A percentile compares a stretch with the other conserved stretches of the same genome.
phyloP scores from a whole-genome alignment of 2,888 invertebrate species.

The Dioctria linearis region DNA sequence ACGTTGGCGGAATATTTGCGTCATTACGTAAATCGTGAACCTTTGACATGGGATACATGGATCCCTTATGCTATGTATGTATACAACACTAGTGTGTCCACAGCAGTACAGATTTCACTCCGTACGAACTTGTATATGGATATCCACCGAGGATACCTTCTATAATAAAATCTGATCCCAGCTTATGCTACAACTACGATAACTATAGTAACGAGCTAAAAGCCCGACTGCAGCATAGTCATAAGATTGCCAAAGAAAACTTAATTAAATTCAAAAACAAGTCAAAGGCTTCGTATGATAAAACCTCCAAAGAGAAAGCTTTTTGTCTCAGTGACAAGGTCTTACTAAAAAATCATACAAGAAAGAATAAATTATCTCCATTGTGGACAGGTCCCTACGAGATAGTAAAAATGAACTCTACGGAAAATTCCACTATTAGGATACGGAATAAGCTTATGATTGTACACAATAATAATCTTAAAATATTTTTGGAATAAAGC shows the following conservation, averaged over 20 bases:
- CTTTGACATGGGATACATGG: slow-evolving; percentile 64
- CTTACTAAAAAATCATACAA: slow-evolving; percentile 46
- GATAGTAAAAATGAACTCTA: slow-evolving; percentile 38
- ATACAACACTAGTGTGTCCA: slow-evolving; percentile 63
- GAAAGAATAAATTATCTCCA: slow-evolving; percentile 51
- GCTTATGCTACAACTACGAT: slow-evolving; percentile 46
- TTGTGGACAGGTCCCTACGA: slow-evolving; percentile 51
- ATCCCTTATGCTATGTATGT: slow-evolving; percentile 62
- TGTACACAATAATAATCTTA: too few relatives aligned
- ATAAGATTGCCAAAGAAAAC: slow-evolving; percentile 51
- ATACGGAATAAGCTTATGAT: slow-evolving; percentile 21
- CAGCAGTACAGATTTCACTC: slow-evolving; percentile 51
- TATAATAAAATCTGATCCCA: slow-evolving; percentile 24
- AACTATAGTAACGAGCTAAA: slow-evolving; percentile 41
- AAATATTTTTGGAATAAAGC: too few relatives aligned
- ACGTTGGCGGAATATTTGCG: slow-evolving; percentile 63
- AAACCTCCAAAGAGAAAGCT: slow-evolving; percentile 15
- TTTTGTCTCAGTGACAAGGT: slow-evolving; percentile 49
- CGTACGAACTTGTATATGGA: slow-evolving; percentile 47
- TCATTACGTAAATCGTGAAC: slow-evolving; percentile 62
- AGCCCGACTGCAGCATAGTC: slow-evolving; percentile 36
- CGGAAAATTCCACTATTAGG: slow-evolving; percentile 33
- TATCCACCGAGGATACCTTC: slow-evolving; percentile 35
- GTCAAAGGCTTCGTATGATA: slow-evolving; percentile 48
- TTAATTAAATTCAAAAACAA: slow-evolving; percentile 36